Percentiles rank a stretch among this genome's conserved stretches.
Evolutionary conservation across 2,888 invertebrate species (phyloP).

Genomic region (Drymonia ruficornis): DNA sequence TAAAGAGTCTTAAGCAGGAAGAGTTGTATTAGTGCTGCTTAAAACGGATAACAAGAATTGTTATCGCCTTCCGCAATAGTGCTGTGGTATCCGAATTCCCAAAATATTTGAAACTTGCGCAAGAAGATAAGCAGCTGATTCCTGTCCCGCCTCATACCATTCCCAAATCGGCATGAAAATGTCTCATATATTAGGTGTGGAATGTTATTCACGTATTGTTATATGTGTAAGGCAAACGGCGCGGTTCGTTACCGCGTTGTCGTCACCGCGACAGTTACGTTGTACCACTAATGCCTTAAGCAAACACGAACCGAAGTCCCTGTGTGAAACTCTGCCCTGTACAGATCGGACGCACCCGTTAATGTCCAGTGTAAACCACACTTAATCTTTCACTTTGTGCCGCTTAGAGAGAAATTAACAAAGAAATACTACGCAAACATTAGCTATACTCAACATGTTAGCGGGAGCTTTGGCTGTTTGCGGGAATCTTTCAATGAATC

Average conservation of each 20-base stretch:
- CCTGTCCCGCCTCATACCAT: conserved; percentile 4
- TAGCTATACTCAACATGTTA: conserved; percentile 57
- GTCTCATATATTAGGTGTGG: conserved; percentile 8
- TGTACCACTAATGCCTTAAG: conserved; percentile 61
- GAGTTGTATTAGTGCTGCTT: conserved; percentile 9
- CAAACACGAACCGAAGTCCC: conserved; percentile 61
- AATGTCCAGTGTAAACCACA: conserved; percentile 67
- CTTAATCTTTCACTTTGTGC: conserved; percentile 80
- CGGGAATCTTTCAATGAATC: conserved; percentile 48
- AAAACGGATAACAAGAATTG: conserved; percentile 12
- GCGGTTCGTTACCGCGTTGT: conserved; percentile 34
- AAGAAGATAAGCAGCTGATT: conserved; percentile 9
- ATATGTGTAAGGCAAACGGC: conserved; percentile 19
- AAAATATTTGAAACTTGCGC: conserved; percentile 1
- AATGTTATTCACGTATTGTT: conserved; percentile 11
- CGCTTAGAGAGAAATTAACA: conserved; percentile 75
- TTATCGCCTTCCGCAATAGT: conserved; percentile 1
- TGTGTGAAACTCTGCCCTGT: conserved; percentile 76
- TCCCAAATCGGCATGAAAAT: conserved; percentile 6
- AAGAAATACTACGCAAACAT: conserved; percentile 67
- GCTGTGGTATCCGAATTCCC: neutral
- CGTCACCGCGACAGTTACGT: conserved; percentile 67
- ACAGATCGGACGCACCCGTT: conserved; percentile 68
- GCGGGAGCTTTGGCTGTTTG: conserved; percentile 57
- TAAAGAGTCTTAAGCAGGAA: conserved; percentile 6